Percentiles rank a stretch among this genome's conserved stretches.
Conservation (phyloP, 1,140 invertebrate genomes). For the Antheraea pernyi region DNA sequence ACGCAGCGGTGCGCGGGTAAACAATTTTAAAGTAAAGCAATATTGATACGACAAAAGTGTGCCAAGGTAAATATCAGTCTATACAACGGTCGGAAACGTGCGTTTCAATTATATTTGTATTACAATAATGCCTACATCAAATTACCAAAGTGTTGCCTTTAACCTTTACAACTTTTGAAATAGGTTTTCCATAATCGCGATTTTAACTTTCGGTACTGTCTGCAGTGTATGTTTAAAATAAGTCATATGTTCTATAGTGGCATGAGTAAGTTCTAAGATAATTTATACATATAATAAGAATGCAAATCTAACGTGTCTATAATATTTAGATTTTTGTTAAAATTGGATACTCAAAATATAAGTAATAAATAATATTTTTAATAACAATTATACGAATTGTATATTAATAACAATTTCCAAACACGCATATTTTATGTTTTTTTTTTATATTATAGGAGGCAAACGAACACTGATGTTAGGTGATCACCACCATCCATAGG, state of each 20-base stretch:
- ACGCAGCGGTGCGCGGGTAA: conserved; percentile 4
- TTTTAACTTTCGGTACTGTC: neutral
- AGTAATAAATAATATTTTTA: too few species aligned
- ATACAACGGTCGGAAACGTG: conserved; percentile 56
- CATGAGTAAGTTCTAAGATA: neutral
- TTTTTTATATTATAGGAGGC: too few species aligned
- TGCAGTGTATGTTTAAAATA: neutral
- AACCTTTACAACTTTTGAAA: neutral
- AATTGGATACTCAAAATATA: too few species aligned
- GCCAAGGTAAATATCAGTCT: conserved; percentile 51
- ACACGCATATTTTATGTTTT: too few species aligned
- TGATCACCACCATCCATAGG: too few species aligned
- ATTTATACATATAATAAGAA: neutral
- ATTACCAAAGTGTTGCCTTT: conserved; percentile 30
- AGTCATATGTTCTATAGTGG: neutral
- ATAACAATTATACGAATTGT: too few species aligned
- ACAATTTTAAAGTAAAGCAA: conserved; percentile 32
- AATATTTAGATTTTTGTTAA: too few species aligned
- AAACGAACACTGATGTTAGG: too few species aligned
- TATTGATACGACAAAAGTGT: conserved; percentile 51
- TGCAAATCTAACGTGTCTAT: too few species aligned
- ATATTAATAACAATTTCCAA: too few species aligned
- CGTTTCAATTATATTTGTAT: conserved; percentile 50
- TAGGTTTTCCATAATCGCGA: neutral
- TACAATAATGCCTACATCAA: conserved; percentile 29